Base-by-base conservation (phyloP, 1,140 invertebrate species). In the Tyrophagus putrescentiae region DNA sequence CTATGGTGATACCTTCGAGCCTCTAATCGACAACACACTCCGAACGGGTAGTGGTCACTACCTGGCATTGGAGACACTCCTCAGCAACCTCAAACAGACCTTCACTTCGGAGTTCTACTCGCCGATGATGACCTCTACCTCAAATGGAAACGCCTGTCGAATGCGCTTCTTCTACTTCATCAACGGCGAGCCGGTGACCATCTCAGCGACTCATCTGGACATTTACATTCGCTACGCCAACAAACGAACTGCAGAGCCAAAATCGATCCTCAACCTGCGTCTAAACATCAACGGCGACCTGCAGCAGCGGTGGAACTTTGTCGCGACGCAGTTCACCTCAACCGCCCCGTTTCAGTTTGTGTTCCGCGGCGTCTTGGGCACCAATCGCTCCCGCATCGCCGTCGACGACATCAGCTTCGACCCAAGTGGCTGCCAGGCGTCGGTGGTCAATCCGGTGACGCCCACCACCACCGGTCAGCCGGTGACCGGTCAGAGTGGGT, bases 131-230 rank as follows among this genome's bases (percentile, higher is more conserved):
- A 13, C 13, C n/a, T n/a, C n/a, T n/a, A 54, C 18, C 52, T 1
- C 4, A 54, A 54, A 11, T 31, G n/a, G 39, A 27, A 1, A 32
- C 4, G 25, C 16, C 25, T 54, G 52, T 54, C 52, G 25, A 27
- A 27, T 54, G 13, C 25, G 52, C 18, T 54, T 54, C 52, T 54
- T 54, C 25, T 54, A 27, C 13, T 54, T 27, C 27, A 54, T 54
- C 7, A 16, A 54, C 13, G 13, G 13, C 1, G 52, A 54, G n/a
- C 3, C 25, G 9, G 52, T 16, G n/a, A 54, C 9, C 1, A 54
- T 54, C 25, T 31, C 25, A 3, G 18, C n/a, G 25, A 25, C 9
- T 27, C 52, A 27, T 13, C 25, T 54, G 11, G 25, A 54, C n/a
- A 27, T 54, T n/a, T 54, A 31, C 27, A 27, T 54, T 21, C 52